These are phyloP conservation scores for Eriosoma lanigerum DNA, from an alignment of 1,140 invertebrate species.

Conservation along the genomic window DNA sequence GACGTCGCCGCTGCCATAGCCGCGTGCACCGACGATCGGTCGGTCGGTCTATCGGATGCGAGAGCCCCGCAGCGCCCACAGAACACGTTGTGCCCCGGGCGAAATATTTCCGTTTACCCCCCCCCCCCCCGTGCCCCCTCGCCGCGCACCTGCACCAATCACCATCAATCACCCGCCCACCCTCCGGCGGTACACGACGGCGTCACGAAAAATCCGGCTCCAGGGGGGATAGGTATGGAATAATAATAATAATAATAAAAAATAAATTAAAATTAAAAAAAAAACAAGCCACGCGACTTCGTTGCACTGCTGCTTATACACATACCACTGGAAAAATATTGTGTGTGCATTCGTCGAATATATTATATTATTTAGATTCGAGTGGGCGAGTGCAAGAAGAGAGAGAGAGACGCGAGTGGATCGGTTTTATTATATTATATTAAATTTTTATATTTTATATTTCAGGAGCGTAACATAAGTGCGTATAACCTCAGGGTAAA, in stretches of 20 bases:
- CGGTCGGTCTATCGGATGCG: slow-evolving; percentile 26
- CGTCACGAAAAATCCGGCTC: slow-evolving; percentile 56
- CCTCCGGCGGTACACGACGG: slow-evolving; percentile 60
- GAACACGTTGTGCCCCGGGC: slow-evolving; percentile 44
- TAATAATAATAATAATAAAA: too few relatives aligned
- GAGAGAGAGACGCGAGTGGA: too few relatives aligned
- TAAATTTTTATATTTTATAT: not conserved
- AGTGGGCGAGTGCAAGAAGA: too few relatives aligned
- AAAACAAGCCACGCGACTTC: slow-evolving; percentile 29
- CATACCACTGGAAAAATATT: not conserved
- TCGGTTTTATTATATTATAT: too few relatives aligned
- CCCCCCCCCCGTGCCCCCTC: slow-evolving; percentile 44
- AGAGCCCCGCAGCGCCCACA: slow-evolving; percentile 53
- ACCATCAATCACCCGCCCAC: slow-evolving; percentile 54
- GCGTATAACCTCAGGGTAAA: not conserved
- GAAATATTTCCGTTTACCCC: slow-evolving; percentile 9
- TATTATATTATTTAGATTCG: too few relatives aligned
- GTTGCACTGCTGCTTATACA: not conserved
- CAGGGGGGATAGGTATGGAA: too few relatives aligned
- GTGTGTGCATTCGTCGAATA: too few relatives aligned
- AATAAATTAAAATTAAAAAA: too few relatives aligned
- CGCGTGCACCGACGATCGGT: not conserved
- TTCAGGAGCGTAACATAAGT: too few relatives aligned
- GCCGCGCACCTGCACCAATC: not conserved
- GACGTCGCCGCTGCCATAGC: not conserved